Conservation (phyloP, 2,888 invertebrate species). For the Erebia epiphron region DNA sequence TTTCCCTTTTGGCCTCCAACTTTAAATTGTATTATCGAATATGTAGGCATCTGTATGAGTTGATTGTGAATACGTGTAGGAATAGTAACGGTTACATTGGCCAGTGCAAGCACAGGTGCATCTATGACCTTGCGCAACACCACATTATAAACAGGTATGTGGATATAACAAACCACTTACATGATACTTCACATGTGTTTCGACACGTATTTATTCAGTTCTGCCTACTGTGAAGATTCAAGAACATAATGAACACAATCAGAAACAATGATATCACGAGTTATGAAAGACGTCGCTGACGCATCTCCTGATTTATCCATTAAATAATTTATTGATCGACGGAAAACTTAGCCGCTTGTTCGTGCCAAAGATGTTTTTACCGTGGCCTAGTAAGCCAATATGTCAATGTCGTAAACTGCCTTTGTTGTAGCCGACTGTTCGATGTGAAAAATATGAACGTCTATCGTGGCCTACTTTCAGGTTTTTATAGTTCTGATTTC, state of each 20-base stretch:
- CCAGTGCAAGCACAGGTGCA: conserved; percentile 60
- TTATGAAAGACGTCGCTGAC: conserved; percentile 44
- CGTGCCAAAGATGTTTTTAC: conserved; percentile 58
- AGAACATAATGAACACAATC: conserved; percentile 46
- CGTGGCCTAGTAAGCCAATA: conserved; percentile 68
- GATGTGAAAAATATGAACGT: conserved; percentile 38
- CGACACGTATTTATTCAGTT: conserved; percentile 30
- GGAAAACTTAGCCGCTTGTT: conserved; percentile 58
- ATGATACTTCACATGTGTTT: conserved; percentile 20
- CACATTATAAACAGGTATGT: conserved; percentile 29
- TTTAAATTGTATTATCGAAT: conserved; percentile 1
- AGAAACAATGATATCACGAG: conserved; percentile 61
- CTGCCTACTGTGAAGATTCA: conserved; percentile 21
- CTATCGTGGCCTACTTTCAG: conserved; percentile 18
- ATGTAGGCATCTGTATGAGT: background rate
- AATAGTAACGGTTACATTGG: conserved; percentile 11
- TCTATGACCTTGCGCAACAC: conserved; percentile 73
- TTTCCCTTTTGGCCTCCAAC: background rate
- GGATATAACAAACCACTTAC: conserved; percentile 27
- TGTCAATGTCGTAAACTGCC: conserved; percentile 70
- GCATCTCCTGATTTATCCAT: conserved; percentile 48
- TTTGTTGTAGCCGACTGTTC: conserved; percentile 40
- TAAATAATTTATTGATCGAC: conserved; percentile 64
- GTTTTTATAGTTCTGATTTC: conserved; percentile 11
- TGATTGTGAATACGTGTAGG: background rate